phyloP scores from a whole-genome alignment of 2,797 vertebrate species.

The Lagodon rhomboides region DNA sequence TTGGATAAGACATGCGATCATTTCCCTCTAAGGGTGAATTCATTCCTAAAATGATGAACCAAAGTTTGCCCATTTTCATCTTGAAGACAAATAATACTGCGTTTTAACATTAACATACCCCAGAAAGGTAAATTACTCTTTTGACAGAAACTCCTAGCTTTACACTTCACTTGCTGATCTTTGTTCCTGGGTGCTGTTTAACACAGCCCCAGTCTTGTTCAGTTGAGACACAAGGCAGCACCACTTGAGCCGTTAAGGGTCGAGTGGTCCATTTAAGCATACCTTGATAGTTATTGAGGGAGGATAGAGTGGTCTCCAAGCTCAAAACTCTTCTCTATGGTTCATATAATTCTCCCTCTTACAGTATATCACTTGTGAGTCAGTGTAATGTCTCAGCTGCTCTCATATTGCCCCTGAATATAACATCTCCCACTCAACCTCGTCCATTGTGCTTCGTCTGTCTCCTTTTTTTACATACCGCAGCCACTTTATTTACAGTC shows the following conservation, averaged over 20 bases:
- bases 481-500: constrained; percentile 5
- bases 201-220: constrained; percentile 13
- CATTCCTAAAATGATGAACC: constrained; percentile 38
- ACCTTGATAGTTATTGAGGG: constrained; percentile 64
- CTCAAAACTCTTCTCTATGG: constrained; percentile 43
- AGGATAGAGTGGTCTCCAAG: constrained; percentile 61
- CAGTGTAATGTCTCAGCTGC: constrained; percentile 26
- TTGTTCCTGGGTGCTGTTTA: constrained; percentile 13
- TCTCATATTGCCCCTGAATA: constrained; percentile 47
- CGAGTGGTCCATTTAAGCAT: constrained; percentile 49
- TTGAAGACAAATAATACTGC: constrained; percentile 12
- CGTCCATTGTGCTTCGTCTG: constrained; percentile 1
- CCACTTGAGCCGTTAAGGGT: constrained; percentile 44
- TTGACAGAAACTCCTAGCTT: background rate
- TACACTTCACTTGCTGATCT: background rate
- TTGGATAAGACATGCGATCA: constrained; percentile 25
- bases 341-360: constrained; percentile 54
- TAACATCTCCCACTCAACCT: constrained; percentile 43
- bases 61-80: constrained; percentile 25
- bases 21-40: constrained; percentile 46
- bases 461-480: constrained; percentile 5
- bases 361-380: constrained; percentile 53
- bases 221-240: constrained; percentile 30
- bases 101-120: background rate
- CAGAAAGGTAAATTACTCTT: background rate